phyloP scores from a whole-genome alignment of 2,797 vertebrate genomes.

The Erithacus rubecula region DNA sequence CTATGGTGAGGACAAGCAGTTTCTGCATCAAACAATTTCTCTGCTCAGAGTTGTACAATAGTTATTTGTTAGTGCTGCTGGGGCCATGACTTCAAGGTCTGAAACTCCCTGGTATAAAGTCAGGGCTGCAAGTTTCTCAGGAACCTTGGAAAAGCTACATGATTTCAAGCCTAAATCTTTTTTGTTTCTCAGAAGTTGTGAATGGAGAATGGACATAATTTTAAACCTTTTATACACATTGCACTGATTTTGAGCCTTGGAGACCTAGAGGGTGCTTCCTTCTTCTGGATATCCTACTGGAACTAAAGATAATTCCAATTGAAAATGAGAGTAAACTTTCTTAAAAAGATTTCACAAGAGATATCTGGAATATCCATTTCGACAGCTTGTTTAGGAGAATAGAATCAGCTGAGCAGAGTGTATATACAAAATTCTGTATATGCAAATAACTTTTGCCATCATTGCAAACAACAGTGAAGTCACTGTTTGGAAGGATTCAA shows the following conservation, averaged over 20 bases:
- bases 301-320: not conserved
- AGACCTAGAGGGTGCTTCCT: not conserved
- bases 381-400: not conserved
- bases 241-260: not conserved
- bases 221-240: not conserved
- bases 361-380: not conserved
- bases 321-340: not conserved
- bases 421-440: not conserved
- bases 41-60: not conserved
- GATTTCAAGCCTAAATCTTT: not conserved
- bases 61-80: not conserved
- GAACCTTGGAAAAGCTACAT: not conserved
- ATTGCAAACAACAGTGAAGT: not conserved
- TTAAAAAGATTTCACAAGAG: not conserved
- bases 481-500: not conserved
- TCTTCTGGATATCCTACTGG: not conserved
- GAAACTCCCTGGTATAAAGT: not conserved
- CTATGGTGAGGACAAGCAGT: not conserved
- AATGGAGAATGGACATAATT: not conserved
- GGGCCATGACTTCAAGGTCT: not conserved
- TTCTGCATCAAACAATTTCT: not conserved
- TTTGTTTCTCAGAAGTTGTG: not conserved
- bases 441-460: not conserved
- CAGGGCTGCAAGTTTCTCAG: not conserved
- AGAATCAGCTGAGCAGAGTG: not conserved